phyloP scores from a whole-genome alignment of 2,113 vertebrate species.

The Nymphicus hollandicus region DNA sequence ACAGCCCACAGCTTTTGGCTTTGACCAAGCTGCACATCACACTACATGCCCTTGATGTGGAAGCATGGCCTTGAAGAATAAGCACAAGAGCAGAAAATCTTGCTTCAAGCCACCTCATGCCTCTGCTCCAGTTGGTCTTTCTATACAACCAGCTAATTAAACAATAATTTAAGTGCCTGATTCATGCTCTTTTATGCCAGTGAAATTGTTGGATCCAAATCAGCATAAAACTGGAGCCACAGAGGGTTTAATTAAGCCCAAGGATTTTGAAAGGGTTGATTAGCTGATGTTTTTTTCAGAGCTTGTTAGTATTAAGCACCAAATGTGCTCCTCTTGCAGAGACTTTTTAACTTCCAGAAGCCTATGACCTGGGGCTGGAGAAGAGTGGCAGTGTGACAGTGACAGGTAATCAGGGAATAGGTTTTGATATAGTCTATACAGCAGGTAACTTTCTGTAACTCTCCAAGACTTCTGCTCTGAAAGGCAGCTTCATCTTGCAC shows the following conservation, averaged over 20 bases:
- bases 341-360: not conserved
- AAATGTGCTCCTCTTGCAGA: not conserved
- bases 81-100: slow-evolving; percentile 15
- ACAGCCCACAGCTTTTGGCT: not conserved
- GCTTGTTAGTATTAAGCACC: not conserved
- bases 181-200: not conserved
- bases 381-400: not conserved
- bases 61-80: not conserved
- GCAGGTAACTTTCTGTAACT: not conserved
- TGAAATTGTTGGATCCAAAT: not conserved
- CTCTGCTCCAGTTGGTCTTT: not conserved
- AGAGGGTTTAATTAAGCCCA: not conserved
- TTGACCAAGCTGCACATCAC: not conserved
- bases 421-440: not conserved
- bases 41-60: not conserved
- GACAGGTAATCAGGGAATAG: not conserved
- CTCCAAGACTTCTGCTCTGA: not conserved
- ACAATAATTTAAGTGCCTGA: not conserved
- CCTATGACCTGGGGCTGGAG: not conserved
- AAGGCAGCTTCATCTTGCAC: not conserved
- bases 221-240: not conserved
- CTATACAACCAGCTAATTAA: not conserved
- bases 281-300: slow-evolving; percentile 7
- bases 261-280: slow-evolving; percentile 19
- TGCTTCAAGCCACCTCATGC: not conserved